phyloP scores from a whole-genome alignment of 2,888 invertebrate genomes.

The Aplocera efformata region DNA sequence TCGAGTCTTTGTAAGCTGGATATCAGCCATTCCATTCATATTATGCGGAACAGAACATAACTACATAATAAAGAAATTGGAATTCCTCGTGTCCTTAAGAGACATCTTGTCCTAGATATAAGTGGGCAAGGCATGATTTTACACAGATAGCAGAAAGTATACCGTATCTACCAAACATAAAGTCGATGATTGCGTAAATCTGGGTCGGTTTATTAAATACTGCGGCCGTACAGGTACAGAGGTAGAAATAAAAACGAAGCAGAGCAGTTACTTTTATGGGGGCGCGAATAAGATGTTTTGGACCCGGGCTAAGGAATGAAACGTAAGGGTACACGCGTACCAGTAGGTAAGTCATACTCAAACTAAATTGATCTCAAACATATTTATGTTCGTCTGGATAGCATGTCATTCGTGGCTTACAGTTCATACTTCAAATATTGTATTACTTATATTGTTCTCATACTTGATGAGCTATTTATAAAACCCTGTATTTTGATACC shows the following conservation, averaged over 20 bases:
- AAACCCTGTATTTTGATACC: too few relatives aligned
- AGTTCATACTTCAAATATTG: too few relatives aligned
- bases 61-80: constrained; percentile 76
- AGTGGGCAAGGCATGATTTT: constrained; percentile 73
- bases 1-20: background rate
- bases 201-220: constrained; percentile 74
- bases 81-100: constrained; percentile 75
- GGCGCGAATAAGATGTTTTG: constrained; percentile 81
- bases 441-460: too few relatives aligned
- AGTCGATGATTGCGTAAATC: constrained; percentile 37
- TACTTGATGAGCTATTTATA: too few relatives aligned
- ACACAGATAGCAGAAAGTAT: constrained; percentile 30
- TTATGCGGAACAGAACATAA: constrained; percentile 45
- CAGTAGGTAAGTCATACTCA: too few relatives aligned
- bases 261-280: constrained; percentile 81
- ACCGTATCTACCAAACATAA: constrained; percentile 34
- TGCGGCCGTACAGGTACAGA: constrained; percentile 78
- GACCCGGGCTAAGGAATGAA: constrained; percentile 76
- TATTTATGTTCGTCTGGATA: too few relatives aligned
- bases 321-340: constrained; percentile 40
- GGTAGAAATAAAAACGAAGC: constrained; percentile 78
- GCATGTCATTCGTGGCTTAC: too few relatives aligned
- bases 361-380: too few relatives aligned
- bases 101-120: constrained; percentile 73
- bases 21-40: constrained; percentile 32